Conservation (phyloP, 2,113 vertebrate species). For the Clarias gariepinus region DNA sequence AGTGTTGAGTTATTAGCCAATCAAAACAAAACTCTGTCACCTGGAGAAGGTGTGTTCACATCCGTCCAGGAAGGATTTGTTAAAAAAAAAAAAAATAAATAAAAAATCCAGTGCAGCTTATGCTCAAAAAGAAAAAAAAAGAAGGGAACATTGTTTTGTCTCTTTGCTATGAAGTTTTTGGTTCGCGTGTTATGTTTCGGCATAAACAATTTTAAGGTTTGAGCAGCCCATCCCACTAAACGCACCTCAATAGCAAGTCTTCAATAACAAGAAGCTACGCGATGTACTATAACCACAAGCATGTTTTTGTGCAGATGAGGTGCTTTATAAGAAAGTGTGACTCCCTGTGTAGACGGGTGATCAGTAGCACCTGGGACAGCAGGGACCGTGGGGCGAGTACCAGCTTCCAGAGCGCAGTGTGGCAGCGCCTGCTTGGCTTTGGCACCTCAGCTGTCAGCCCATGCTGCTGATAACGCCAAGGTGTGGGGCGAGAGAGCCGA, state of each 20-base stretch:
- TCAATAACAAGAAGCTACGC: constrained; percentile 20
- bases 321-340: constrained; percentile 21
- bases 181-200: background rate
- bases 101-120: background rate
- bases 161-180: constrained; percentile 5
- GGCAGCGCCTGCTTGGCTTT: constrained; percentile 62
- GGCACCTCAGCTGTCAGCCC: constrained; percentile 77
- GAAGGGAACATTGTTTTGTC: background rate
- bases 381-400: constrained; percentile 55
- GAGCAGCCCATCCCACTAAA: background rate
- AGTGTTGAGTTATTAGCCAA: constrained; percentile 52
- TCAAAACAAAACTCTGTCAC: constrained; percentile 43
- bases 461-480: constrained; percentile 66
- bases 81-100: background rate
- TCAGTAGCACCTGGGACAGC: constrained; percentile 57
- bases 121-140: background rate
- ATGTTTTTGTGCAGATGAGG: constrained; percentile 8
- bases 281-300: background rate
- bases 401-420: constrained; percentile 59
- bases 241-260: background rate
- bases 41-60: background rate
- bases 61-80: constrained; percentile 10
- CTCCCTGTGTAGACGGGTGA: constrained; percentile 38
- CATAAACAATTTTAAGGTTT: constrained; percentile 19
- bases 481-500: constrained; percentile 66